Conservation (phyloP, 2,113 vertebrate genomes). For the Odocoileus hemionus region DNA sequence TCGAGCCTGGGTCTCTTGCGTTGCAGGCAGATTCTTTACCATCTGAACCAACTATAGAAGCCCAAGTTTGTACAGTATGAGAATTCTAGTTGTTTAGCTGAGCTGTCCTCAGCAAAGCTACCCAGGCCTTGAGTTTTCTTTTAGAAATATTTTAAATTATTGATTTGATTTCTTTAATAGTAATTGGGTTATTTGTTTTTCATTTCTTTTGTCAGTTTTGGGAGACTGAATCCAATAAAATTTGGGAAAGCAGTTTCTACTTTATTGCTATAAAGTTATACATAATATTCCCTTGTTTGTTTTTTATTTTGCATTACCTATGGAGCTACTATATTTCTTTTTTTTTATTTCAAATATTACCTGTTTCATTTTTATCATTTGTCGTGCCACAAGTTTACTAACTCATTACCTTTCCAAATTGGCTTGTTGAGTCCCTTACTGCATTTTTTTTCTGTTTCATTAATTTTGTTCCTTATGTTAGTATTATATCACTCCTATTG, state of each 20-base stretch:
- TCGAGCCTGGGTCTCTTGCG: not conserved
- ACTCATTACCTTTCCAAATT: not conserved
- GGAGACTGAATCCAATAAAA: not conserved
- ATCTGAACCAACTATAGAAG: not conserved
- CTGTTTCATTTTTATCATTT: not conserved
- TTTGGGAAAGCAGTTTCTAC: not conserved
- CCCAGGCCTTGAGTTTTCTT: not conserved
- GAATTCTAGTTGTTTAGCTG: not conserved
- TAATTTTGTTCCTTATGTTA: not conserved
- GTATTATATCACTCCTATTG: not conserved
- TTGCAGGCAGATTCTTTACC: not conserved
- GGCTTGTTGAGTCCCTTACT: not conserved
- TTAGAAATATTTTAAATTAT: not conserved
- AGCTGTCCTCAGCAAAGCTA: not conserved
- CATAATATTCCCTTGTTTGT: not conserved
- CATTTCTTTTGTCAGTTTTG: not conserved
- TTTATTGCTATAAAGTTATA: not conserved
- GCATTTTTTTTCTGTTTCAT: not conserved
- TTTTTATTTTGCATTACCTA: not conserved
- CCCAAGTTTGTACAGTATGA: not conserved
- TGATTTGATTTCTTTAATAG: not conserved
- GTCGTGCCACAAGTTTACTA: not conserved
- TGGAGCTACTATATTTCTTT: not conserved
- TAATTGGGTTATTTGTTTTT: not conserved
- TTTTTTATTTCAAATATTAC: not conserved